Conservation (phyloP, 1,140 invertebrate genomes). For the Apolygus lucorum region DNA sequence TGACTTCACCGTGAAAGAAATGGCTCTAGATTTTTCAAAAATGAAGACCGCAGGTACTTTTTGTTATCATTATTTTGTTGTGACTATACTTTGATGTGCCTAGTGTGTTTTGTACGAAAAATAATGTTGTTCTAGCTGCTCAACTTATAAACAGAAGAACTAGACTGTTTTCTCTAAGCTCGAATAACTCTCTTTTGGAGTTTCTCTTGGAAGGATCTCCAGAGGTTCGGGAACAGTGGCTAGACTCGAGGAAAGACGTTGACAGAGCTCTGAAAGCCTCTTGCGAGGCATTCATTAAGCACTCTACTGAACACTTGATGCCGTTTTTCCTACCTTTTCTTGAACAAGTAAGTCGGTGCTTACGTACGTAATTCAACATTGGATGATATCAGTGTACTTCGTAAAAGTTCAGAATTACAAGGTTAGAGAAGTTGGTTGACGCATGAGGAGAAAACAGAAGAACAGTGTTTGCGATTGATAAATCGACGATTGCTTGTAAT, state of each 20-base stretch:
- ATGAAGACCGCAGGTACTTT: slow-evolving; percentile 60
- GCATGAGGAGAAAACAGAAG: too few relatives aligned
- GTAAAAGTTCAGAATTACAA: too few relatives aligned
- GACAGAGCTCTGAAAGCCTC: slow-evolving; percentile 81
- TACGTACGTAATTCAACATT: too few relatives aligned
- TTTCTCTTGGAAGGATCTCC: slow-evolving; percentile 86
- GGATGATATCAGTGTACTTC: too few relatives aligned
- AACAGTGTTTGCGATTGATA: too few relatives aligned
- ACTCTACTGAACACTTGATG: slow-evolving; percentile 66
- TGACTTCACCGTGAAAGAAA: slow-evolving; percentile 88
- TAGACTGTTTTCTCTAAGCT: slow-evolving; percentile 76
- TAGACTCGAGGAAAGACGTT: slow-evolving; percentile 91
- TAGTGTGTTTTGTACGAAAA: too few relatives aligned
- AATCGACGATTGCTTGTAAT: too few relatives aligned
- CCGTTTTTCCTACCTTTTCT: slow-evolving; percentile 62
- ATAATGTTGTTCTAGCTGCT: slow-evolving; percentile 63
- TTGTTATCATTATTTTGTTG: background rate
- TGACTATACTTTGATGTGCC: too few relatives aligned
- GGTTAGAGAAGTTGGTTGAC: too few relatives aligned
- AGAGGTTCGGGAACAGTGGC: slow-evolving; percentile 79
- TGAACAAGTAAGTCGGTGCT: slow-evolving; percentile 55
- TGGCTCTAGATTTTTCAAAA: slow-evolving; percentile 82
- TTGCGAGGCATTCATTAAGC: slow-evolving; percentile 85
- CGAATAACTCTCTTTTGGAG: slow-evolving; percentile 84
- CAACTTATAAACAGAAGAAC: slow-evolving; percentile 76